Evolutionary conservation across 2,113 vertebrate genomes (phyloP).

Genomic region (Pseudolaguvia tuberculata): DNA sequence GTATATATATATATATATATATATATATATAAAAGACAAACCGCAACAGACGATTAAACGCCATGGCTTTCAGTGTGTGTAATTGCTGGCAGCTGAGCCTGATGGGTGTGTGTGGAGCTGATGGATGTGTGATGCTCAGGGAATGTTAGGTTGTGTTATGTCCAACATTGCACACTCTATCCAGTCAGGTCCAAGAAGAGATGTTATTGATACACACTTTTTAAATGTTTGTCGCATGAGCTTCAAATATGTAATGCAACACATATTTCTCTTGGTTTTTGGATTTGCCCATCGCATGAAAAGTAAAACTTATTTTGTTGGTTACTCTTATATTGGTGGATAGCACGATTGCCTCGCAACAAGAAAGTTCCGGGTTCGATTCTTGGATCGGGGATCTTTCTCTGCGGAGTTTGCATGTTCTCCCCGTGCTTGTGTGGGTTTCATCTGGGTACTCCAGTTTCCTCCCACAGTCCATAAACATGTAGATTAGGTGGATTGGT

Average conservation of each 20-base stretch:
- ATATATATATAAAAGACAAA: conserved; percentile 58
- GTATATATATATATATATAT: not conserved
- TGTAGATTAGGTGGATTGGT: too few species aligned
- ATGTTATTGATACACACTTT: conserved; percentile 61
- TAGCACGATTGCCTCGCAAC: too few species aligned
- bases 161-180: conserved; percentile 17
- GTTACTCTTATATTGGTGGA: not conserved
- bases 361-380: too few species aligned
- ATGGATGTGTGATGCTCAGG: conserved; percentile 2
- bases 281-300: not conserved
- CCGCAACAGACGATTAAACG: conserved; percentile 66
- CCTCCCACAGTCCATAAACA: too few species aligned
- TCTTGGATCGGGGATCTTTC: too few species aligned
- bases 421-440: too few species aligned
- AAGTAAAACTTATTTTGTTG: not conserved
- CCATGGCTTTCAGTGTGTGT: conserved; percentile 73
- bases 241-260: conserved; percentile 16
- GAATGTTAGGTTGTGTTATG: conserved; percentile 13
- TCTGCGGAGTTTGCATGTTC: too few species aligned
- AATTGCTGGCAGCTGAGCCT: conserved; percentile 61
- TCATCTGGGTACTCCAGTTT: too few species aligned
- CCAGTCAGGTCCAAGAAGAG: conserved; percentile 24
- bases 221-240: conserved; percentile 54
- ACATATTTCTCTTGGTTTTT: not conserved
- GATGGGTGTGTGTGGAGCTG: conserved; percentile 26